Evolutionary conservation across 2,797 vertebrate species (phyloP).

Genomic region (Enteromius fasciolatus): DNA sequence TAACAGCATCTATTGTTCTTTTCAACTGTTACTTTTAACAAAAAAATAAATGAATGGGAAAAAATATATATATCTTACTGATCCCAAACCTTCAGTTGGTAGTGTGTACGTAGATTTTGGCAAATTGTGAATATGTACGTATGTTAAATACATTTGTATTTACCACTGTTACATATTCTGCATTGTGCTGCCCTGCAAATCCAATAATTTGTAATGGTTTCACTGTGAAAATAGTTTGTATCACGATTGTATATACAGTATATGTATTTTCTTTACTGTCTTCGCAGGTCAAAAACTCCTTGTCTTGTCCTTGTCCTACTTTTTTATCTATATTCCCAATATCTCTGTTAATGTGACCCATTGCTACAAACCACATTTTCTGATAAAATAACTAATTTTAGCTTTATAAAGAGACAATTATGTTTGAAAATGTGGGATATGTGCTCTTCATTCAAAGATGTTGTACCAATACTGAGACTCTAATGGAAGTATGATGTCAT

Average conservation of each 20-base stretch:
- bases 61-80: neutral
- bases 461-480: constrained; percentile 34
- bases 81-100: neutral
- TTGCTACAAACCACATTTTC: constrained; percentile 41
- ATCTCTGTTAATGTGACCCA: constrained; percentile 40
- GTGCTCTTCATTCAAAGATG: constrained; percentile 44
- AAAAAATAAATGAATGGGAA: neutral
- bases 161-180: neutral
- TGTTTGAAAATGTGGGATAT: constrained; percentile 33
- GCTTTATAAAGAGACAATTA: constrained; percentile 35
- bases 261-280: neutral
- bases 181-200: neutral
- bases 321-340: constrained; percentile 42
- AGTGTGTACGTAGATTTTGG: neutral
- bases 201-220: neutral
- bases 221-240: neutral
- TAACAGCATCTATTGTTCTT: neutral
- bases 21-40: neutral
- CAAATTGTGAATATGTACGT: neutral
- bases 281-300: neutral
- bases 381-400: constrained; percentile 39
- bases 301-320: constrained; percentile 3
- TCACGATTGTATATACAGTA: neutral
- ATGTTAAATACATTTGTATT: neutral
- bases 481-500: constrained; percentile 47